Evolutionary conservation across 2,888 invertebrate genomes (phyloP).

Genomic region (Acanthacorydalis orientalis): DNA sequence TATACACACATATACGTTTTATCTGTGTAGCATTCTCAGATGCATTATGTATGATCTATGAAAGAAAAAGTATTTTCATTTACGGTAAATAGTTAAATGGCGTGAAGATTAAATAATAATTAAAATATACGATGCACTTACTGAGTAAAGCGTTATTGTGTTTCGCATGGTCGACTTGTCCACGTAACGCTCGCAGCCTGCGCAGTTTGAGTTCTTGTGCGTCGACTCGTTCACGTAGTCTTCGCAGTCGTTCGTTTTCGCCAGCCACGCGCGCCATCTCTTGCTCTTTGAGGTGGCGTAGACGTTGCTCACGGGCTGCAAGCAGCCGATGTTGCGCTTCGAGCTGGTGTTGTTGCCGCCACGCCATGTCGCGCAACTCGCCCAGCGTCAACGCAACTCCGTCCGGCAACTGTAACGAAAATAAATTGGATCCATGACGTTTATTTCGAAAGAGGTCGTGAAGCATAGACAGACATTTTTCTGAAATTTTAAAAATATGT

Average conservation of each 20-base stretch:
- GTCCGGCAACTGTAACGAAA: constrained; percentile 64
- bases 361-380: constrained; percentile 96
- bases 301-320: constrained; percentile 81
- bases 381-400: constrained; percentile 81
- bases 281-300: constrained; percentile 87
- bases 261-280: constrained; percentile 59
- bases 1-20: too few species aligned
- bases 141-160: constrained; percentile 81
- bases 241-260: constrained; percentile 73
- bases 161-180: constrained; percentile 86
- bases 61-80: too few species aligned
- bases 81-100: neutral
- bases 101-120: neutral
- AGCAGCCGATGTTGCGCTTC: constrained; percentile 86
- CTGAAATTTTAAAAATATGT: too few species aligned
- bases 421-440: constrained; percentile 6
- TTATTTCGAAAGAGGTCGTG: neutral
- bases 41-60: too few species aligned
- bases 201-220: constrained; percentile 88
- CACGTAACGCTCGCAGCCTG: constrained; percentile 76
- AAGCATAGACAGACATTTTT: too few species aligned
- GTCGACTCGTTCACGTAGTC: constrained; percentile 81
- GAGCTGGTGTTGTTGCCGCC: constrained; percentile 94
- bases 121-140: constrained; percentile 37
- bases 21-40: too few species aligned